Percentiles rank a stretch among this genome's conserved stretches.
Conservation (phyloP, 2,797 vertebrate genomes). For the Trachops cirrhosus region DNA sequence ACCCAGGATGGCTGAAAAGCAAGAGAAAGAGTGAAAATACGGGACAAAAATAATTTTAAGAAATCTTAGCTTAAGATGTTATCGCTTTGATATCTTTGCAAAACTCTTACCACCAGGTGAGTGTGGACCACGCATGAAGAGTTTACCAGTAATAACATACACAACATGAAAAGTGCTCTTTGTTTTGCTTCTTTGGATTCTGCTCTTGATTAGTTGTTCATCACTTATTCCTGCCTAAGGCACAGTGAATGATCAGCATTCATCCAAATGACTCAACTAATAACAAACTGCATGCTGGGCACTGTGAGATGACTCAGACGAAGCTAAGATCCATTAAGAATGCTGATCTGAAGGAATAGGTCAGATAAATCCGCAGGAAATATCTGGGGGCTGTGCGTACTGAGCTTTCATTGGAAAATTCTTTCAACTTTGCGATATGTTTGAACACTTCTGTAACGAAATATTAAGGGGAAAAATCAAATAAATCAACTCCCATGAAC, state of each 20-base stretch:
- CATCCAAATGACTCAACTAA: conserved; percentile 7
- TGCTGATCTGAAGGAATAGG: not conserved
- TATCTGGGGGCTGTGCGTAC: not conserved
- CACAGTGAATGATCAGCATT: not conserved
- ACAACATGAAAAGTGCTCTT: not conserved
- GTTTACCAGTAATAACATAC: not conserved
- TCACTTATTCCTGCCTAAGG: conserved; percentile 2
- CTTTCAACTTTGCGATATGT: not conserved
- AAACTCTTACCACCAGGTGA: not conserved
- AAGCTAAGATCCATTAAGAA: not conserved
- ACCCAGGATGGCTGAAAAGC: not conserved
- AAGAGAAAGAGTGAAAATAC: not conserved
- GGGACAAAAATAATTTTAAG: not conserved
- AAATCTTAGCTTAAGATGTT: not conserved
- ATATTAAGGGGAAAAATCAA: not conserved
- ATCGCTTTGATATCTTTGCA: not conserved
- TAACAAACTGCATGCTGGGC: not conserved
- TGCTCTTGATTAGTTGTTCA: conserved; percentile 28
- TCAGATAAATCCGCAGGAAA: not conserved
- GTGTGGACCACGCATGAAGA: not conserved
- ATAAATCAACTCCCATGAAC: not conserved
- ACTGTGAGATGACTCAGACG: not conserved
- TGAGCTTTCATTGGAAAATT: not conserved
- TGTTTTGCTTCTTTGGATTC: conserved; percentile 26
- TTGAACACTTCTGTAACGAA: not conserved